Evolutionary conservation across 2,797 vertebrate genomes (phyloP).

Genomic region (Argya squamiceps): DNA sequence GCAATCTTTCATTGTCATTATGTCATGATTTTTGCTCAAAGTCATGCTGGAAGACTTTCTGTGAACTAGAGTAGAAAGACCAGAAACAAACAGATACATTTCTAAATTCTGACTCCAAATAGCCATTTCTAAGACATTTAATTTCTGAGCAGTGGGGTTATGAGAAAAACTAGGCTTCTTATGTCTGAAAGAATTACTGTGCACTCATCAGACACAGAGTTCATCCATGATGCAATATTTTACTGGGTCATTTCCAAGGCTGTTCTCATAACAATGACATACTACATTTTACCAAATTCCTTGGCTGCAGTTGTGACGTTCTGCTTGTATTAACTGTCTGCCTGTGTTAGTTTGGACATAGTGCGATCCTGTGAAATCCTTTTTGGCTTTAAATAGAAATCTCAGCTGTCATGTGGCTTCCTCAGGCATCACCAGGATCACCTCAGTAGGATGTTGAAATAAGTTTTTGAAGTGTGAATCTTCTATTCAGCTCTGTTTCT

Average conservation of each 20-base stretch:
- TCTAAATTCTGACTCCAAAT: neutral
- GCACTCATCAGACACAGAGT: conserved; percentile 39
- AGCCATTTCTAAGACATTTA: neutral
- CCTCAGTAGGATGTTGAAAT: neutral
- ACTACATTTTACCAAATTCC: neutral
- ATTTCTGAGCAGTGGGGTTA: neutral
- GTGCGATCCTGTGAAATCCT: conserved; percentile 28
- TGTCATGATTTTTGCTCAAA: neutral
- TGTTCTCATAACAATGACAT: conserved; percentile 24
- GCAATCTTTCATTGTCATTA: neutral
- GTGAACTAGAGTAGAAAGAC: neutral
- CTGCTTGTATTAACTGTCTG: neutral
- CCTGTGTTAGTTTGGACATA: neutral
- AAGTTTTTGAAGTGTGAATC: neutral
- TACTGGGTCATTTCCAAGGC: conserved; percentile 23
- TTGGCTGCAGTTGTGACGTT: neutral
- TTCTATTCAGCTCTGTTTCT: neutral
- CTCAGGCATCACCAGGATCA: neutral
- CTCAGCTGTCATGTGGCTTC: neutral
- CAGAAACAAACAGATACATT: neutral
- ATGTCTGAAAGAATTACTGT: neutral
- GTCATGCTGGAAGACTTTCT: neutral
- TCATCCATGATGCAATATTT: conserved; percentile 41
- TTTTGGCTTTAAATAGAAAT: conserved; percentile 3
- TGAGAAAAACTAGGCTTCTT: conserved; percentile 3